phyloP scores from a whole-genome alignment of 2,888 invertebrate species.

The Trachelus iudaicus region DNA sequence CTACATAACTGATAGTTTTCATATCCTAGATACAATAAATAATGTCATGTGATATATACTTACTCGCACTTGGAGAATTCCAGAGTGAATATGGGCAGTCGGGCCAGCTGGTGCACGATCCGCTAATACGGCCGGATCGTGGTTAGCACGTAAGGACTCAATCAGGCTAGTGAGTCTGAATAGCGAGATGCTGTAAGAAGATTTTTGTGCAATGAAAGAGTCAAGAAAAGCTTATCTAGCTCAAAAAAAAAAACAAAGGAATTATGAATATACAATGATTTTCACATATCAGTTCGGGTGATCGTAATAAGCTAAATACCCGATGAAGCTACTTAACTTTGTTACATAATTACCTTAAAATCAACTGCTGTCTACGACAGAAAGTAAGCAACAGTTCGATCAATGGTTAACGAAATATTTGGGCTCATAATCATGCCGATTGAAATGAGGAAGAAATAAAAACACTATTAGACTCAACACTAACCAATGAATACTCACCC shows the following conservation, averaged over 20 bases:
- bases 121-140: constrained; percentile 79
- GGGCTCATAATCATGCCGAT: background rate
- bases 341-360: constrained; percentile 14
- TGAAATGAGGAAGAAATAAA: constrained; percentile 1
- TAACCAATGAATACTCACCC: constrained; percentile 68
- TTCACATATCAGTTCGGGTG: background rate
- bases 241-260: background rate
- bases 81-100: constrained; percentile 91
- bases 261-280: background rate
- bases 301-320: background rate
- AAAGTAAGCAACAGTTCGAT: background rate
- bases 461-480: background rate
- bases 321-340: constrained; percentile 4
- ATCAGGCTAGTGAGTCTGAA: constrained; percentile 77
- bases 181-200: constrained; percentile 50
- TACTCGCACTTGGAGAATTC: constrained; percentile 85
- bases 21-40: constrained; percentile 25
- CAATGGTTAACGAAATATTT: background rate
- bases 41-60: constrained; percentile 53
- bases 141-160: constrained; percentile 81
- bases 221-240: background rate
- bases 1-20: background rate
- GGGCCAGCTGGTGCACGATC: constrained; percentile 85
- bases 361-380: constrained; percentile 19
- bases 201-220: background rate